Conservation (phyloP, 2,888 invertebrate genomes). For the Andrena minutula region DNA sequence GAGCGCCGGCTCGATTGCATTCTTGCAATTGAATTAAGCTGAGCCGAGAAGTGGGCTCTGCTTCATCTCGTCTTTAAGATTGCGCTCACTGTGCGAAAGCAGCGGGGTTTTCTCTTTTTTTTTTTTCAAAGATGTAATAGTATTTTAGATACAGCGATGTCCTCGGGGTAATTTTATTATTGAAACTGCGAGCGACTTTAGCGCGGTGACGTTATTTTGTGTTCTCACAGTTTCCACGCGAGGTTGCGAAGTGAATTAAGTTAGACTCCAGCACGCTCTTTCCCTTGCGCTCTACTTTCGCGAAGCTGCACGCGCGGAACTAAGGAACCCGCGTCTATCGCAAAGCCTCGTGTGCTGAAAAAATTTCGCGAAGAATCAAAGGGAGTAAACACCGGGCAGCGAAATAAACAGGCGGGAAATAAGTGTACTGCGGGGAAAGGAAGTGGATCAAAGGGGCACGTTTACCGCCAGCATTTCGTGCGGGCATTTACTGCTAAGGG, state of each 20-base stretch:
- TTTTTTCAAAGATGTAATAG: too few relatives aligned
- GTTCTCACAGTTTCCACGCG: too few relatives aligned
- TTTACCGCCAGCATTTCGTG: slow-evolving; percentile 17
- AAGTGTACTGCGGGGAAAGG: slow-evolving; percentile 23
- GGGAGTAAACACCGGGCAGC: slow-evolving; percentile 15
- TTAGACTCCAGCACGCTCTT: too few relatives aligned
- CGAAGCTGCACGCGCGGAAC: background rate
- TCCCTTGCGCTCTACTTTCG: background rate
- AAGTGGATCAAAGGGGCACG: slow-evolving; percentile 16
- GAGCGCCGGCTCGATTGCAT: slow-evolving; percentile 14
- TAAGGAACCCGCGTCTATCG: background rate
- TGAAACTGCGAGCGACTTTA: too few relatives aligned
- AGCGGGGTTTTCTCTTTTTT: too few relatives aligned
- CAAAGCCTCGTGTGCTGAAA: background rate
- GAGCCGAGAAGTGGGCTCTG: background rate
- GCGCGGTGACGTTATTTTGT: too few relatives aligned
- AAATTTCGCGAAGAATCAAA: slow-evolving; percentile 45
- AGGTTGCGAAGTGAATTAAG: too few relatives aligned
- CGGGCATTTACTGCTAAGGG: slow-evolving; percentile 16
- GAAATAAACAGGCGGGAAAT: slow-evolving; percentile 23
- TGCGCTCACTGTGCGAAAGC: background rate
- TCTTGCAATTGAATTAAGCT: slow-evolving; percentile 20
- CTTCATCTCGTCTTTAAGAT: background rate
- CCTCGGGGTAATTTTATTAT: too few relatives aligned
- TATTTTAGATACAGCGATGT: too few relatives aligned